Evolutionary conservation across 92 coral and sea anemone genomes (phyloP).

Genomic region (Porites evermanni): DNA sequence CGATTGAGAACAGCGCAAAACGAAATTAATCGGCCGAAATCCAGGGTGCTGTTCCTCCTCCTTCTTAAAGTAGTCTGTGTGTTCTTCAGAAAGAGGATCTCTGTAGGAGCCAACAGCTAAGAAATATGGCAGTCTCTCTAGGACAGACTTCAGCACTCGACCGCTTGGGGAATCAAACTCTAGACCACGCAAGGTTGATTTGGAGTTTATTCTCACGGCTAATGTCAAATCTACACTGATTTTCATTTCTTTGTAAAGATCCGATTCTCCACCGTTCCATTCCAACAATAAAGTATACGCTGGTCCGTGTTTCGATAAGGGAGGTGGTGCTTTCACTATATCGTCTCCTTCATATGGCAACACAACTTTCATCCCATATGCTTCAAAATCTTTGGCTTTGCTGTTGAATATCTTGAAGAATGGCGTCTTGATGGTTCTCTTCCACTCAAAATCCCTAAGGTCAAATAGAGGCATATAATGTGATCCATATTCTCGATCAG

Average conservation of each 20-base stretch:
- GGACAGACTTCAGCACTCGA: neutral
- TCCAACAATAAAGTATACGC: slow-evolving; percentile 25
- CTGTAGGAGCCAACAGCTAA: slow-evolving; percentile 27
- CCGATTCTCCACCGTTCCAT: slow-evolving; percentile 23
- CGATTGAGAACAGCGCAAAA: slow-evolving; percentile 14
- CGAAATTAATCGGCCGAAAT: neutral
- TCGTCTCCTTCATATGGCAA: neutral
- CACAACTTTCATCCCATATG: slow-evolving; percentile 35
- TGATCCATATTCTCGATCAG: neutral
- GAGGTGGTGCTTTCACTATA: neutral
- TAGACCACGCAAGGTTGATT: neutral
- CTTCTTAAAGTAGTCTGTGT: neutral
- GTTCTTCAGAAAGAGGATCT: neutral
- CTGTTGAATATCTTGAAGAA: neutral
- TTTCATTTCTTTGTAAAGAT: slow-evolving; percentile 7
- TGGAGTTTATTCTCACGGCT: slow-evolving; percentile 46
- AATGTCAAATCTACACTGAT: slow-evolving; percentile 46
- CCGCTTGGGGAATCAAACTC: neutral
- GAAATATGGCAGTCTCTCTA: slow-evolving; percentile 3
- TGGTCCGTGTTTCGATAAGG: slow-evolving; percentile 25
- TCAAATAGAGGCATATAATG: neutral
- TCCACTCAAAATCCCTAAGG: neutral
- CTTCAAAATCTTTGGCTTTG: slow-evolving; percentile 32
- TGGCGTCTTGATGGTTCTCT: slow-evolving; percentile 24
- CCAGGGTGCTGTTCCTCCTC: neutral